A percentile compares a stretch with the other conserved stretches of the same genome.
These are phyloP conservation scores for Rhinichthys klamathensis DNA, from an alignment of 2,113 vertebrate species.

Conservation along the genomic window DNA sequence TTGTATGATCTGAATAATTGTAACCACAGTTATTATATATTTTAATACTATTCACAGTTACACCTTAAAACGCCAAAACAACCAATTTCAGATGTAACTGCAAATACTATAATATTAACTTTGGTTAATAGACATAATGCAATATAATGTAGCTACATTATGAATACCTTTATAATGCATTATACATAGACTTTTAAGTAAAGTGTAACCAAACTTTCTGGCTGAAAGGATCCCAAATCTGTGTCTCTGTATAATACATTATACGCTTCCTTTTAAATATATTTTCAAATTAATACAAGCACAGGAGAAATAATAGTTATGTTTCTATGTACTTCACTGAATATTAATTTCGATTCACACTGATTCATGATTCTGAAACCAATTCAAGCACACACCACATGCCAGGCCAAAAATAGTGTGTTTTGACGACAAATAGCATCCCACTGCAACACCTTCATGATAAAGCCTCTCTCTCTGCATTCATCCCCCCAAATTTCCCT, in stretches of 20 bases:
- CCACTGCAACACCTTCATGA: neutral
- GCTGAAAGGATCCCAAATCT: neutral
- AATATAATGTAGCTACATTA: no score
- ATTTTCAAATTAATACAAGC: neutral
- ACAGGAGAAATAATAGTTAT: neutral
- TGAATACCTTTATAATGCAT: no score
- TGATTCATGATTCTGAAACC: neutral
- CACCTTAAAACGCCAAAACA: no score
- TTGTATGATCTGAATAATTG: no score
- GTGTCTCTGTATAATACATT: neutral
- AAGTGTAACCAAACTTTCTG: neutral
- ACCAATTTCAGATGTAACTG: no score
- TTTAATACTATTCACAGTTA: no score
- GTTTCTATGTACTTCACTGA: neutral
- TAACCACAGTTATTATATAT: no score
- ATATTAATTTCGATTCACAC: neutral
- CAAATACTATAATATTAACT: no score
- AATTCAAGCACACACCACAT: neutral
- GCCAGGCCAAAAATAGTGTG: neutral
- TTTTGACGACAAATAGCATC: neutral
- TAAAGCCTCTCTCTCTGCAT: neutral
- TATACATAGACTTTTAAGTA: neutral
- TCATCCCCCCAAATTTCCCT: constrained; percentile 3
- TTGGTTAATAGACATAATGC: no score
- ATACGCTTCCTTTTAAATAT: neutral